Evolutionary conservation across 2,888 invertebrate genomes (phyloP).

Genomic region (Ctena decussata): DNA sequence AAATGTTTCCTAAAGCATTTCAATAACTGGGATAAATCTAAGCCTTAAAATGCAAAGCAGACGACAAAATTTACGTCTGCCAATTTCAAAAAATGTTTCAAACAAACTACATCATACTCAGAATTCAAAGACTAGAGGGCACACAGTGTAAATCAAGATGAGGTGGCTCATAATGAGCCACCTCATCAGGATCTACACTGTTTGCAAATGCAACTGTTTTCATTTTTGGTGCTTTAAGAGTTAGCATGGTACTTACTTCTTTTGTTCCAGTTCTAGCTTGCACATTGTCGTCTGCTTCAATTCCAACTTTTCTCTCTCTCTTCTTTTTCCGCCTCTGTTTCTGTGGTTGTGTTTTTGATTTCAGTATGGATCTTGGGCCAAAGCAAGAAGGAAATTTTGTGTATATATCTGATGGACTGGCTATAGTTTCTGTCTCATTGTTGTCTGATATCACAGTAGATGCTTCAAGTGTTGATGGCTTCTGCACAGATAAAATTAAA

Average conservation of each 20-base stretch:
- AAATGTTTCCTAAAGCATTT: too few relatives aligned
- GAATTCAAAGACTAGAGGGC: too few relatives aligned
- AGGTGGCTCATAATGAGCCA: too few relatives aligned
- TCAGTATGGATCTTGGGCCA: slow-evolving; percentile 73
- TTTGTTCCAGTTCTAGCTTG: neutral
- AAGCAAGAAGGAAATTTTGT: slow-evolving; percentile 40
- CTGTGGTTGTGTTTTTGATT: slow-evolving; percentile 24
- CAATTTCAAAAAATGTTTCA: too few relatives aligned
- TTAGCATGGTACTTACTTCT: neutral
- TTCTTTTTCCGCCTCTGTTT: slow-evolving; percentile 47
- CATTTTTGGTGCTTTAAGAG: too few relatives aligned
- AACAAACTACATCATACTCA: too few relatives aligned
- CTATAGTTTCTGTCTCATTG: slow-evolving; percentile 8
- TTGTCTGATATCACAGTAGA: neutral
- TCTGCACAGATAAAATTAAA: neutral
- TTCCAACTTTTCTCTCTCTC: slow-evolving; percentile 33
- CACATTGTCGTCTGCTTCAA: slow-evolving; percentile 41
- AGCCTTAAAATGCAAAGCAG: too few relatives aligned
- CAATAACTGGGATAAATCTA: too few relatives aligned
- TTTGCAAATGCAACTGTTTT: too few relatives aligned
- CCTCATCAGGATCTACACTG: too few relatives aligned
- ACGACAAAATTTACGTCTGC: too few relatives aligned
- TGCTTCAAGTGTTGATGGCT: neutral
- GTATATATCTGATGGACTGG: slow-evolving; percentile 75
- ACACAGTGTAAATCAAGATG: too few relatives aligned